Evolutionary conservation across 2,797 vertebrate genomes (phyloP).

Genomic region (Taenioides sp.): DNA sequence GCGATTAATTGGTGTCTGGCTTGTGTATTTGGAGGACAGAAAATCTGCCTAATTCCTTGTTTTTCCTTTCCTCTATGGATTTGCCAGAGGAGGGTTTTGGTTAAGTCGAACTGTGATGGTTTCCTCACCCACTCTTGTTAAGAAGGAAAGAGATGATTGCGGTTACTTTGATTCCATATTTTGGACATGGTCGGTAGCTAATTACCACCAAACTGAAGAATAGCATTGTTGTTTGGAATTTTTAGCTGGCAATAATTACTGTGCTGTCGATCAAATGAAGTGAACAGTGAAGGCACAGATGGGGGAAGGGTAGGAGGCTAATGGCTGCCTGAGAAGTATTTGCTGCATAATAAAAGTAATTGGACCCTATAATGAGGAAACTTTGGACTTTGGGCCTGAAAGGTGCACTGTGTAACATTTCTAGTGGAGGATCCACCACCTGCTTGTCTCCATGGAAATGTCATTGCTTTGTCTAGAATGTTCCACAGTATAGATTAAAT

Average conservation of each 20-base stretch:
- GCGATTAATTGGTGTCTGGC: conserved; percentile 63
- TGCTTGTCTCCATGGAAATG: too few species aligned
- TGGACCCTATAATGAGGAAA: conserved; percentile 39
- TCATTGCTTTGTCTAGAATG: too few species aligned
- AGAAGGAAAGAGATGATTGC: conserved; percentile 57
- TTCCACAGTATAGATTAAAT: too few species aligned
- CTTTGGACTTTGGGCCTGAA: conserved; percentile 5
- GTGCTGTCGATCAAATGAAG: conserved; percentile 24
- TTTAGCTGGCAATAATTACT: conserved; percentile 46
- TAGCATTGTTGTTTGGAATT: conserved; percentile 37
- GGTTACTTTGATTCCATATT: conserved; percentile 61
- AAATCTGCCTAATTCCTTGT: conserved; percentile 72
- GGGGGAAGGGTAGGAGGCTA: conserved; percentile 10
- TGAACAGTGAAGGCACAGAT: conserved; percentile 30
- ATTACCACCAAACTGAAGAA: conserved; percentile 48
- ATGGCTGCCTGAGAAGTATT: conserved; percentile 38
- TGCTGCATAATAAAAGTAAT: conserved; percentile 35
- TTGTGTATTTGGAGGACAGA: conserved; percentile 67
- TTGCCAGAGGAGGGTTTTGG: conserved; percentile 68
- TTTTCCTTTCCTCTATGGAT: conserved; percentile 68
- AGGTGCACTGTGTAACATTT: too few species aligned
- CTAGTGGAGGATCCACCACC: too few species aligned
- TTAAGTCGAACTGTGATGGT: conserved; percentile 62
- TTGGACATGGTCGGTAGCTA: conserved; percentile 48
- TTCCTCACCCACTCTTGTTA: conserved; percentile 63